Conservation (phyloP, 2,888 invertebrate genomes). For the Thymelicus acteon region DNA sequence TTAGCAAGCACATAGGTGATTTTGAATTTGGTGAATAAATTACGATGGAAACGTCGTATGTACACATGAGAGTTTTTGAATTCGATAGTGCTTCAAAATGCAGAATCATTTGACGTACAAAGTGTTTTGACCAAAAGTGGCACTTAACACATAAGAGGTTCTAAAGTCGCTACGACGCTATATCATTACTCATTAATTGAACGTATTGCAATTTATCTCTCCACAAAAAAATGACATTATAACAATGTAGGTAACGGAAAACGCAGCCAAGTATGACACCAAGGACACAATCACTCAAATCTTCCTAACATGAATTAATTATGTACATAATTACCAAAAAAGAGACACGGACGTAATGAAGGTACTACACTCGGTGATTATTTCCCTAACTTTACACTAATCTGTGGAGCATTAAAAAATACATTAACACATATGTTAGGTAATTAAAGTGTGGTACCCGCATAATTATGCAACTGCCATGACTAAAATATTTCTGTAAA, state of each 20-base stretch:
- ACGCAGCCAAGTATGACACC: conserved; percentile 34
- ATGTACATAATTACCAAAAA: conserved; percentile 19
- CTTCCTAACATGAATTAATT: conserved; percentile 28
- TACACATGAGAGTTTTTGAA: too few relatives aligned
- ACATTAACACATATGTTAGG: conserved; percentile 2
- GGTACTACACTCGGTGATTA: neutral
- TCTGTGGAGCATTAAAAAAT: conserved; percentile 1
- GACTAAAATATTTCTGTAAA: neutral
- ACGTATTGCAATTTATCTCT: conserved; percentile 1
- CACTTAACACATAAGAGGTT: too few relatives aligned
- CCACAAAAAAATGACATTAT: conserved; percentile 1
- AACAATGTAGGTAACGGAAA: conserved; percentile 6
- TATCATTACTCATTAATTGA: neutral
- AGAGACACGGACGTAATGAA: conserved; percentile 12
- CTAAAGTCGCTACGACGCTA: too few relatives aligned
- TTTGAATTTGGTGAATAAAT: too few relatives aligned
- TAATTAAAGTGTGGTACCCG: neutral
- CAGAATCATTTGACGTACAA: too few relatives aligned
- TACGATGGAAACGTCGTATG: too few relatives aligned
- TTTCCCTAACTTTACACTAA: conserved; percentile 18
- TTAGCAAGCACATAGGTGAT: too few relatives aligned
- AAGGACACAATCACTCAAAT: conserved; percentile 23
- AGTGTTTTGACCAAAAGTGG: too few relatives aligned
- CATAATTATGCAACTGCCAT: neutral
- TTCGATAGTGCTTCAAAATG: too few relatives aligned